Evolutionary conservation across 2,888 invertebrate genomes (phyloP), one percentile per base, ranked within the genome.

Genomic region (Pachliopta kotzebuea): DNA sequence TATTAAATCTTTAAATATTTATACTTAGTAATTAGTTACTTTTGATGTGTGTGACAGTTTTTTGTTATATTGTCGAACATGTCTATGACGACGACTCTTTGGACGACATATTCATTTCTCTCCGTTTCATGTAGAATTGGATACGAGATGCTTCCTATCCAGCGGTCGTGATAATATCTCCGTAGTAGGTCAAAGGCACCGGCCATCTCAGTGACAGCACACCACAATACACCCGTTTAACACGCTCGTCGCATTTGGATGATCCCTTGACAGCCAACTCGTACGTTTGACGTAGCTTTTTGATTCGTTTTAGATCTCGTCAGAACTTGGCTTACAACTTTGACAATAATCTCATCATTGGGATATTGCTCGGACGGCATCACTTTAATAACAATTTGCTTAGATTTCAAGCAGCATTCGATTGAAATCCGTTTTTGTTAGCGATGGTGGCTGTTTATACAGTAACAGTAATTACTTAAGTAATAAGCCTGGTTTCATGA

Each of bases 221-320:
- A 73, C 79, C 81, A 90, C 88, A 90, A 90, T 88, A 83, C 85
- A 81, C 81, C 84, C 88, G 87, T 90, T 89, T 89, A 88, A 88
- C 86, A 89, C 87, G 90, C 88, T 88, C 85, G 81, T 86, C 89
- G 83, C 83, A 81, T 85, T 86, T 78, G 80, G 85, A 81, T 76
- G 79, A 80, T 80, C 74, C 80, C 83, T 77, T 88, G 90, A 90
- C 90, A 87, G 88, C 82, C 90, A 87, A 87, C 82, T 85, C 78
- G 76, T 76, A 77, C 76, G 78, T 75, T 76, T 73, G 71, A 75
- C 72, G 76, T 68, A 21, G 71, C 72, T 70, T 72, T 75, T 70
- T 70, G 73, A 79, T 78, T 76, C 74, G 76, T 73, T 76, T 74
- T 70, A 71, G 75, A 73, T 60, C 67, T 74, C 71, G 66, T 69